Evolutionary conservation across 2,797 vertebrate species (phyloP).

Genomic region (Rhinella marina): DNA sequence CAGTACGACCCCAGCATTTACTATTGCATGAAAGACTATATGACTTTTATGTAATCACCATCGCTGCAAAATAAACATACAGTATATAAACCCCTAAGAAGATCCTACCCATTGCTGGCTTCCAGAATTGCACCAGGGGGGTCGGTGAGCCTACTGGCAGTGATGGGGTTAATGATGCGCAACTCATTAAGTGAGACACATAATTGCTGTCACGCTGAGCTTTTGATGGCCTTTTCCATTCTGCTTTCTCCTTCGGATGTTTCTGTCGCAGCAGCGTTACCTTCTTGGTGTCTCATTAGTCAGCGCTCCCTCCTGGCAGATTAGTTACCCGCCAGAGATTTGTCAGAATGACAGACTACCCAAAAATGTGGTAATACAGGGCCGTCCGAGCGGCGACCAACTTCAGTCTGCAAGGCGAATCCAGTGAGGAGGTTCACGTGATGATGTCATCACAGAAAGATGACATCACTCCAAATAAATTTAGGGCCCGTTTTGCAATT

Average conservation of each 20-base stretch:
- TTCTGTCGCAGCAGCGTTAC: neutral
- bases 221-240: conserved; percentile 36
- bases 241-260: conserved; percentile 2
- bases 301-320: neutral
- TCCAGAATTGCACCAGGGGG: neutral
- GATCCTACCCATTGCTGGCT: neutral
- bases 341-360: neutral
- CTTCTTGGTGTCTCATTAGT: conserved; percentile 39
- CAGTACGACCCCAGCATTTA: no score
- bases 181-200: conserved; percentile 5
- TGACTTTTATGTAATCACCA: neutral
- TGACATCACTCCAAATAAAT: neutral
- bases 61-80: neutral
- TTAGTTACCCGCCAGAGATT: conserved; percentile 11
- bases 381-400: neutral
- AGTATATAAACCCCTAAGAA: neutral
- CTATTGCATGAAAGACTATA: neutral
- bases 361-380: neutral
- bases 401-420: no score
- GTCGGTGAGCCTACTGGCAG: neutral
- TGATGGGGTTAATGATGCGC: conserved; percentile 9
- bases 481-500: neutral
- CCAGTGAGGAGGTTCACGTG: neutral
- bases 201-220: conserved; percentile 25
- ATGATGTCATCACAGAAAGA: conserved; percentile 13